Base-by-base conservation (phyloP, 2,888 invertebrate genomes). In the Drosophila kuntzei region DNA sequence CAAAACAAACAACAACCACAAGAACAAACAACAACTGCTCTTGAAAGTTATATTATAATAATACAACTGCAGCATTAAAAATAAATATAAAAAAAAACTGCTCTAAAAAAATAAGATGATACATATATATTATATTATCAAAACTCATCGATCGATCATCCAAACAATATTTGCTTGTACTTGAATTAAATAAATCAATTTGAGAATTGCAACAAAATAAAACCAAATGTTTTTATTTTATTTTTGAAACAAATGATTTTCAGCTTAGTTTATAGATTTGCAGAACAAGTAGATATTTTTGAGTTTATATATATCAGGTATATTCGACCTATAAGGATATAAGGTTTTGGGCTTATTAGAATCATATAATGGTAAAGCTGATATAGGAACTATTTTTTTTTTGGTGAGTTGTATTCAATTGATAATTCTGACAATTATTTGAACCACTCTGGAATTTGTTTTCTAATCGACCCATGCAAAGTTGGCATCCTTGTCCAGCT, bases 381-480 rank as follows among this genome's bases (percentile, higher is more conserved):
- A 29, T n/a, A 20, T 47, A 47, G 47, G 47, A 47, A 47, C 47
- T 29, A 29, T 20, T 20, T 43, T n/a, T n/a, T n/a, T n/a, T n/a
- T n/a, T n/a, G n/a, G 7, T 39, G 18, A n/a, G 41, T 20, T 5
- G 16, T 4, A 16, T 27, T 25, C 12, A n/a, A 43, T n/a, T n/a
- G 20, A 18, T n/a, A 49, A 5, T 20, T n/a, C 2, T 9, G 16
- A n/a, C 7, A 6, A 5, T 27, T 7, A 11, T 16, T 11, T 49
- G 16, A 9, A 9, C 3, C 9, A 43, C n/a, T 25, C 4, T 22
- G 14, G 12, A 1, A n/a, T 18, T 59, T 14, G 9, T 14, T 34
- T 62, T 55, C 36, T 85, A 90, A 66, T 91, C 91, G 32, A 91
- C 80, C 91, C 91, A 91, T 18, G 91, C 91, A 71, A 91, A 91